phyloP scores from a whole-genome alignment of 2,797 vertebrate genomes.

The Halcyon chelicuti region DNA sequence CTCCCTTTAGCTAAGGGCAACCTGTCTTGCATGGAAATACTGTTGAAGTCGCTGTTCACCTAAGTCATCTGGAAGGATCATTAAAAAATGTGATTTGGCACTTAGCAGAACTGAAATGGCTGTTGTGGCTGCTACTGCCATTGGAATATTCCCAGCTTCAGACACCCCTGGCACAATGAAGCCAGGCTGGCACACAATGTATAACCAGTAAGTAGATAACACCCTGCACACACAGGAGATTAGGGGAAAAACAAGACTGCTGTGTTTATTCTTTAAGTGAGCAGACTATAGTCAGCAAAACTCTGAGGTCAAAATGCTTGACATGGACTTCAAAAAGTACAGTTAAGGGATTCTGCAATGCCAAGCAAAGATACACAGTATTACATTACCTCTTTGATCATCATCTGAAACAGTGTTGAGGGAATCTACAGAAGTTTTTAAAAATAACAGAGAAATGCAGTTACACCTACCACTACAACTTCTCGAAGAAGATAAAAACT shows the following conservation, averaged over 20 bases:
- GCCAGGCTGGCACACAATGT: not conserved
- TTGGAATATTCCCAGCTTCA: not conserved
- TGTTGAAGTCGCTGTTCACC: not conserved
- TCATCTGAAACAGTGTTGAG: not conserved
- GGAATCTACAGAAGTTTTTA: not conserved
- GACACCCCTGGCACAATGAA: not conserved
- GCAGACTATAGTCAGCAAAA: not conserved
- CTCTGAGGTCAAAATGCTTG: not conserved
- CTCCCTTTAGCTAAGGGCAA: not conserved
- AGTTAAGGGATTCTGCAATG: not conserved
- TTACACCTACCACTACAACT: not conserved
- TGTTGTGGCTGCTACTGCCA: not conserved
- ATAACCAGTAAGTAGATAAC: not conserved
- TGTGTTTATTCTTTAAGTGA: not conserved
- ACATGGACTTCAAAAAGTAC: not conserved
- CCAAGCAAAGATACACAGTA: not conserved
- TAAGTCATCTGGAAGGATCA: not conserved
- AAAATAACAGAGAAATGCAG: not conserved
- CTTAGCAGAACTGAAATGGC: not conserved
- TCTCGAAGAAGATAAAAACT: not conserved
- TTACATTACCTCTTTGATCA: not conserved
- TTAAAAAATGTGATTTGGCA: not conserved
- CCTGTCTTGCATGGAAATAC: not conserved
- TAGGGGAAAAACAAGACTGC: not conserved
- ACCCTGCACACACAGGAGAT: not conserved